Conservation (phyloP, 2,888 invertebrate genomes). For the Campoletis raptor region DNA sequence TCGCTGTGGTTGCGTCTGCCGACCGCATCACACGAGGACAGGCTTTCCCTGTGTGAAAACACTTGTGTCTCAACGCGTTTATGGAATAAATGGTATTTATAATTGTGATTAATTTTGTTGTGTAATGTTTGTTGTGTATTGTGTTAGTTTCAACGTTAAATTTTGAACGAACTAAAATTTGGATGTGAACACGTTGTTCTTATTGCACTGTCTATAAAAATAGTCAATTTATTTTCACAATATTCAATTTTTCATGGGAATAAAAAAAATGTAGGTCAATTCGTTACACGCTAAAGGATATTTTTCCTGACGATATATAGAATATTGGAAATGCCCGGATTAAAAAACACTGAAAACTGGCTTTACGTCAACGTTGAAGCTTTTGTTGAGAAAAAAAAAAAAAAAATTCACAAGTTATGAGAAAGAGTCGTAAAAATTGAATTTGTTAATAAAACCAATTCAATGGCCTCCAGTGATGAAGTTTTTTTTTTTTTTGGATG, state of each 20-base stretch:
- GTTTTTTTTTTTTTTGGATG: background rate
- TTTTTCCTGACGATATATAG: background rate
- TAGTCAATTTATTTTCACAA: background rate
- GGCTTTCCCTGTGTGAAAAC: too few species aligned
- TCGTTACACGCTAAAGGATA: background rate
- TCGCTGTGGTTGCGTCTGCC: too few species aligned
- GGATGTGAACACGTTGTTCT: background rate
- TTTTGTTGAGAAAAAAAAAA: background rate
- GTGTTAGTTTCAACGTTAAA: too few species aligned
- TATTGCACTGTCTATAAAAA: background rate
- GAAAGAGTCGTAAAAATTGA: slow-evolving; percentile 6
- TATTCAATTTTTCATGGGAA: background rate
- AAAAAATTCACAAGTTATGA: background rate
- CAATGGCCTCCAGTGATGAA: background rate
- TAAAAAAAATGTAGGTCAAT: background rate
- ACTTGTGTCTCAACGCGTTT: too few species aligned
- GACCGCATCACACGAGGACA: too few species aligned
- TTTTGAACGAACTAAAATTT: background rate
- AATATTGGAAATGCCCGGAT: background rate
- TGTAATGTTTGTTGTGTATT: too few species aligned
- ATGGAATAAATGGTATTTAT: too few species aligned
- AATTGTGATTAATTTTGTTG: too few species aligned
- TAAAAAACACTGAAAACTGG: background rate
- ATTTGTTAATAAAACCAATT: slow-evolving; percentile 8
- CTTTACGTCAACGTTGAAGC: background rate